phyloP scores from a whole-genome alignment of 2,113 vertebrate genomes.

The Semnopithecus entellus region DNA sequence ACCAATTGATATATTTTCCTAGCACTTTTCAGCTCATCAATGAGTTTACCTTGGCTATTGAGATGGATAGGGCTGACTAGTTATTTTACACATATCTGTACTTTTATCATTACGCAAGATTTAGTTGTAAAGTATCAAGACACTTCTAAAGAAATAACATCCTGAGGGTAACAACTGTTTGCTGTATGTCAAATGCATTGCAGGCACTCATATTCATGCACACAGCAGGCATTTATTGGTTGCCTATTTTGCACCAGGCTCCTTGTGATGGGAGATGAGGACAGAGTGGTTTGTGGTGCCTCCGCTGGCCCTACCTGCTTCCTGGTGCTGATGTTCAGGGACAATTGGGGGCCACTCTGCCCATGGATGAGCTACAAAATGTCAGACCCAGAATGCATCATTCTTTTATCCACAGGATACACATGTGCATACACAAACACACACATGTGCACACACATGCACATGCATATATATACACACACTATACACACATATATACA shows the following conservation, averaged over 20 bases:
- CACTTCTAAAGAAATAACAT: neutral
- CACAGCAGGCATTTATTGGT: neutral
- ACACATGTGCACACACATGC: neutral
- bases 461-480: accelerated
- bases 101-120: neutral
- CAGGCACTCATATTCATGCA: too few species aligned
- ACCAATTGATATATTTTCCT: accelerated
- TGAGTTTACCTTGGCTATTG: accelerated
- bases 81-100: neutral
- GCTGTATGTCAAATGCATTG: neutral
- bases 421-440: too few species aligned
- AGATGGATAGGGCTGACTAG: accelerated
- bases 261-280: accelerated
- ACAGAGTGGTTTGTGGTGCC: accelerated
- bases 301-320: accelerated
- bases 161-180: too few species aligned
- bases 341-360: accelerated
- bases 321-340: accelerated
- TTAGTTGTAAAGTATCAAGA: neutral
- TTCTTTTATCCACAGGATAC: neutral
- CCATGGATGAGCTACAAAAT: neutral
- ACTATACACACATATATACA: neutral
- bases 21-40: neutral
- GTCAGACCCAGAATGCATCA: accelerated
- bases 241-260: neutral